A percentile compares a stretch with the other conserved stretches of the same genome.
Conservation (phyloP, 2,113 vertebrate species). For the Vulpes ferrilata region DNA sequence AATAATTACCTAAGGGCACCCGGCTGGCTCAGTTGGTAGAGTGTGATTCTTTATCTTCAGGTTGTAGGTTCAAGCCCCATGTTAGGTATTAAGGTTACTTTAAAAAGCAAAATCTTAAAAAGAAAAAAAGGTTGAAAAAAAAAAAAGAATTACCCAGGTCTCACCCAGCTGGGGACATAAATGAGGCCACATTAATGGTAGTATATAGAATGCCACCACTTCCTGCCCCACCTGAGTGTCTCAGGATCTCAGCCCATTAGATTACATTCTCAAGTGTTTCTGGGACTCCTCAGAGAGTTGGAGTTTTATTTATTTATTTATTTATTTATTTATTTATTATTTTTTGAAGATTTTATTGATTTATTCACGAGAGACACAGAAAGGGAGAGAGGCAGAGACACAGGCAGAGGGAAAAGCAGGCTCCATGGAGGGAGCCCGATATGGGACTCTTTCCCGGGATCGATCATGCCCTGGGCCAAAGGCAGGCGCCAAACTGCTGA, state of each 20-base stretch:
- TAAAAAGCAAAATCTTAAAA: neutral
- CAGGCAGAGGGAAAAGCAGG: no score
- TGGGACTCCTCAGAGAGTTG: slow-evolving; percentile 4
- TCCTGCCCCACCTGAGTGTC: neutral
- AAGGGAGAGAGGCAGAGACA: no score
- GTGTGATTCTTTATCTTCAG: neutral
- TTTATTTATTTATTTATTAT: no score
- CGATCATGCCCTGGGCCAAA: no score
- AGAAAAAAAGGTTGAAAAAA: neutral
- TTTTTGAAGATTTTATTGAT: no score
- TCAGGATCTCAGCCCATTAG: neutral
- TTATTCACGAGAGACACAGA: no score
- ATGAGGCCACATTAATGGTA: neutral
- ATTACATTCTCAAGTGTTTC: neutral
- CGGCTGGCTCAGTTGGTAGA: neutral
- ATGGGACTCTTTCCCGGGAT: no score
- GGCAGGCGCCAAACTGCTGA: no score
- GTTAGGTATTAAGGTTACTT: neutral
- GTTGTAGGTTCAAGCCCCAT: neutral
- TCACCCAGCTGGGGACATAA: neutral
- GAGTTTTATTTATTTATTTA: neutral
- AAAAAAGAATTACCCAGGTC: neutral
- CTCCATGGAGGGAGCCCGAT: no score
- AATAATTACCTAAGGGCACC: neutral
- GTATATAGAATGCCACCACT: neutral